phyloP scores from a whole-genome alignment of 2,888 invertebrate genomes.

The Operophtera brumata region DNA sequence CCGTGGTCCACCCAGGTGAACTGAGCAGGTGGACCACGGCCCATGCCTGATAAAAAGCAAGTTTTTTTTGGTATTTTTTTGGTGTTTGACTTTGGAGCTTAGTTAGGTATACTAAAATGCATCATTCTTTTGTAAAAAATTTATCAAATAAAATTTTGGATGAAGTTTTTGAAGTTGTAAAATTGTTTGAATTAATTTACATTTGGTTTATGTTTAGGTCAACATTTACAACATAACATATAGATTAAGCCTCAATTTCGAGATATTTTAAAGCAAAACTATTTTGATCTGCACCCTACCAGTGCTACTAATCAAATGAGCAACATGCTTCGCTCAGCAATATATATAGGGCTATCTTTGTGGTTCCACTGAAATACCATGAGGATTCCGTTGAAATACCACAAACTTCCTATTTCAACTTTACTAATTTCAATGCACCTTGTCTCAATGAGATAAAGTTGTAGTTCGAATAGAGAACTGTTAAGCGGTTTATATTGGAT shows the following conservation, averaged over 20 bases:
- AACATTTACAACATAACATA: too few relatives aligned
- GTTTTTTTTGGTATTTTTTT: too few relatives aligned
- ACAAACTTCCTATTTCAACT: slow-evolving; percentile 1
- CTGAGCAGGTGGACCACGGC: too few relatives aligned
- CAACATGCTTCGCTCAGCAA: slow-evolving; percentile 23
- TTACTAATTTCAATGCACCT: not conserved
- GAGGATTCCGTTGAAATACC: slow-evolving; percentile 36
- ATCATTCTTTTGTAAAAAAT: too few relatives aligned
- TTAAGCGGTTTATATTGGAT: not conserved
- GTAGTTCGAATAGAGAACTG: slow-evolving; percentile 2
- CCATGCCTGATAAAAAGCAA: too few relatives aligned
- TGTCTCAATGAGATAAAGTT: slow-evolving; percentile 2
- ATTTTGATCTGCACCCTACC: not conserved
- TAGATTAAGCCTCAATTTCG: not conserved
- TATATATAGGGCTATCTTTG: slow-evolving; percentile 19
- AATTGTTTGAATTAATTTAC: too few relatives aligned
- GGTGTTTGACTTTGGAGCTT: too few relatives aligned
- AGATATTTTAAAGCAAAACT: not conserved
- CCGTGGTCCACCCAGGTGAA: too few relatives aligned
- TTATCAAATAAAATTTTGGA: too few relatives aligned
- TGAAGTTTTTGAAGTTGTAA: too few relatives aligned
- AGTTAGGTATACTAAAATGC: too few relatives aligned
- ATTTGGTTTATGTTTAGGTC: too few relatives aligned
- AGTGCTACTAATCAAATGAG: slow-evolving; percentile 10
- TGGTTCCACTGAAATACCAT: slow-evolving; percentile 38